A percentile compares a stretch with the other conserved stretches of the same genome.
phyloP scores from a whole-genome alignment of 2,888 invertebrate genomes.

The Troides helena region DNA sequence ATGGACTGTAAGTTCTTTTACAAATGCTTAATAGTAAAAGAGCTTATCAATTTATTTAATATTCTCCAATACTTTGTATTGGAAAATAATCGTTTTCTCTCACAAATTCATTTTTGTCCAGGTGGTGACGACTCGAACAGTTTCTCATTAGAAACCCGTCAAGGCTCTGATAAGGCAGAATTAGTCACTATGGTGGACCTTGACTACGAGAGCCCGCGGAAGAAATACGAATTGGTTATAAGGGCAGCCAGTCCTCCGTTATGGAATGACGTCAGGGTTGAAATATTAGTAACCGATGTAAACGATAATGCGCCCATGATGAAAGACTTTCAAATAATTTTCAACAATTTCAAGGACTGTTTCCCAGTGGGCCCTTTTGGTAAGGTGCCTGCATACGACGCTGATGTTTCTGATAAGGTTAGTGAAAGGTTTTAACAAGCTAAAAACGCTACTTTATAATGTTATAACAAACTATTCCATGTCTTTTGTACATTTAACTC shows the following conservation, averaged over 20 bases:
- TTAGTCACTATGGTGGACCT: conserved; percentile 93
- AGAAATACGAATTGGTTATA: conserved; percentile 92
- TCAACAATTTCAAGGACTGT: conserved; percentile 96
- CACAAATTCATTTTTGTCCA: conserved; percentile 34
- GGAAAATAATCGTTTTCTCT: neutral
- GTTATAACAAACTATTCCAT: no score
- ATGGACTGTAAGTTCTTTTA: conserved; percentile 31
- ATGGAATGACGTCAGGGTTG: conserved; percentile 92
- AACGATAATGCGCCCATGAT: conserved; percentile 97
- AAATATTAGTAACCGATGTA: conserved; percentile 93
- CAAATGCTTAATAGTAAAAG: conserved; percentile 30
- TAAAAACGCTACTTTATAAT: neutral
- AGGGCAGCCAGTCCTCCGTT: conserved; percentile 94
- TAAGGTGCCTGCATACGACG: conserved; percentile 94
- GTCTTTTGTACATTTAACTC: neutral
- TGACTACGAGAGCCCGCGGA: conserved; percentile 97
- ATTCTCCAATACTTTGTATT: neutral
- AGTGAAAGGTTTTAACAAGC: conserved; percentile 1
- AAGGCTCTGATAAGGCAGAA: conserved; percentile 92
- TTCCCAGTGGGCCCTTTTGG: conserved; percentile 97
- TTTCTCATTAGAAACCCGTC: conserved; percentile 89
- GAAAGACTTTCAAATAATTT: conserved; percentile 95
- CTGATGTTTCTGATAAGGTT: conserved; percentile 93
- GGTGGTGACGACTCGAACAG: conserved; percentile 93
- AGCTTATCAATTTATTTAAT: conserved; percentile 11